Conservation (phyloP, 2,113 vertebrate species). For the Ophthalmotilapia sp. region DNA sequence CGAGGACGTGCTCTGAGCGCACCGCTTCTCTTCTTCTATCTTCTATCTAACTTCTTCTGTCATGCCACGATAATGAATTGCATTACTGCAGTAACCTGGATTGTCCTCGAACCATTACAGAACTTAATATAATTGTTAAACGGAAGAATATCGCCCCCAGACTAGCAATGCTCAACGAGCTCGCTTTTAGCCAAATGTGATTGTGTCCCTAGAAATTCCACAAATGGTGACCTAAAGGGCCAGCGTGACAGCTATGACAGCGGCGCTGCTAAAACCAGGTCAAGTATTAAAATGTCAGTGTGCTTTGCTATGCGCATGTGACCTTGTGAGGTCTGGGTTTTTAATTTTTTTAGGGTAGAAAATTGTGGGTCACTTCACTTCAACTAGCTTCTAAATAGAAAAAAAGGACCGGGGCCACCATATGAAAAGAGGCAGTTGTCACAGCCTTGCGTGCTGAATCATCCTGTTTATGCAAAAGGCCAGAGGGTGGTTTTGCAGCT, state of each 20-base stretch:
- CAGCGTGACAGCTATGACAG: not conserved
- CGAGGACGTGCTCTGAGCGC: not conserved
- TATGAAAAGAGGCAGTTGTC: constrained; percentile 4
- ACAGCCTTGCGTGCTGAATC: constrained; percentile 37
- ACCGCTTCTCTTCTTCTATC: not conserved
- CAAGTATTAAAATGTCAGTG: constrained; percentile 6
- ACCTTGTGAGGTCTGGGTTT: not conserved
- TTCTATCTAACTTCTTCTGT: not conserved
- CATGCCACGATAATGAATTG: not conserved
- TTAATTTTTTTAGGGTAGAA: not conserved
- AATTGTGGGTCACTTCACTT: constrained; percentile 55
- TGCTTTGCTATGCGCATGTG: not conserved
- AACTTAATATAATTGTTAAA: not conserved
- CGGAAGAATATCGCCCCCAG: not conserved
- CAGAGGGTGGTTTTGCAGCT: constrained; percentile 12
- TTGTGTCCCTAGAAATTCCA: not conserved
- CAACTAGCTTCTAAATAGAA: not conserved
- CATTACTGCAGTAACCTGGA: not conserved
- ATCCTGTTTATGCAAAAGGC: constrained; percentile 42
- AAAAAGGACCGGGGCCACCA: not conserved
- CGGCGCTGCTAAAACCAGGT: constrained; percentile 14
- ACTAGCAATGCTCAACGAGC: not conserved
- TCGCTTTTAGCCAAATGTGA: not conserved
- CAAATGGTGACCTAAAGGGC: not conserved
- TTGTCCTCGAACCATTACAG: not conserved